Evolutionary conservation across 2,113 vertebrate species (phyloP), one percentile per base, ranked within the genome.

Genomic region (Glareola pratincola): DNA sequence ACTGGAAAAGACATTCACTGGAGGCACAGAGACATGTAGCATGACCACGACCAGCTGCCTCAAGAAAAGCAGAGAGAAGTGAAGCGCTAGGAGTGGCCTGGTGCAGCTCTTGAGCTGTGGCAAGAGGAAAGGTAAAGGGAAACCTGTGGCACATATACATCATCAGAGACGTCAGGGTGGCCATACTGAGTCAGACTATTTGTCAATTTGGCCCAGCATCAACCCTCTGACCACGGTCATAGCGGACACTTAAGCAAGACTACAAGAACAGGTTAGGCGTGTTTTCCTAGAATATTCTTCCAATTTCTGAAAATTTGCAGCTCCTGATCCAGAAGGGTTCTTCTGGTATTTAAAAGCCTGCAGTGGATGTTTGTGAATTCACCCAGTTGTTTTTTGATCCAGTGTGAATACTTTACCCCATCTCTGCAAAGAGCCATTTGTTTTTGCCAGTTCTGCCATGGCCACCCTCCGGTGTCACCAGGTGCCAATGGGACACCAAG

Each of bases 201-300:
- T 56, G 63, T 43, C 43, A 62, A 0, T 79, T 62, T 90, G 79
- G 29, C 62, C 53, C 57, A 69, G 39, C 39, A 41, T 26, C 3
- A 5, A 53, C 37, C 32, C 24, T 88, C 68, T 95, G 85, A 64
- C 39, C 51, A 22, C 1, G 2, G 32, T 32, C 63, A 32, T 4
- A 75, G 56, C 0, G 0, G 64, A 75, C 43, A 45, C 0, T 0
- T 64, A 77, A 74, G 5, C 32, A 77, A 37, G 57, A 66, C 7
- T 14, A 14, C 26, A 30, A 59, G n/a, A 95, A 57, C 43, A 76
- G 32, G 54, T 71, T 74, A 63, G n/a, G 7, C 5, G 0, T 45
- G 47, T 86, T 95, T 91, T 53, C 72, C 62, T 23, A 48, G 37
- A 62, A 73, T 54, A 73, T 32, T 85, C 34, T 76, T 50, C 6